Conservation (phyloP, 1,140 invertebrate species). For the Drosophila arawakana region DNA sequence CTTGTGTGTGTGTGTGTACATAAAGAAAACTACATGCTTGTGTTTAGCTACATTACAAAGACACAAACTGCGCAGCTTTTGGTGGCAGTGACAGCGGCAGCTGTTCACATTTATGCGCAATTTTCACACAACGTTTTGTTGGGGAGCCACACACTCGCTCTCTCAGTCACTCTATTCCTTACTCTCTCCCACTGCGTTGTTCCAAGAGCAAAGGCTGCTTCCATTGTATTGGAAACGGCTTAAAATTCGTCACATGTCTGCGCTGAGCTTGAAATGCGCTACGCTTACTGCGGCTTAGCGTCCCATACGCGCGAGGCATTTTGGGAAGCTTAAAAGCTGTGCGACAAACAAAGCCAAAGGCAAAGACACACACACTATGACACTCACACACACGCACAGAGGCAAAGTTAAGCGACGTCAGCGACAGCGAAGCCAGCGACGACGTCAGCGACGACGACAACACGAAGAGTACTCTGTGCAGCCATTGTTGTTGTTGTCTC, state of each 20-base stretch:
- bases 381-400: no score
- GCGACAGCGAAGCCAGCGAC: not conserved
- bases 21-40: conserved; percentile 29
- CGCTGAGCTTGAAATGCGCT: not conserved
- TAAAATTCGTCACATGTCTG: conserved; percentile 23
- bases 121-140: conserved; percentile 45
- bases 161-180: no score
- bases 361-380: not conserved
- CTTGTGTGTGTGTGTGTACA: conserved; percentile 4
- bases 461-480: conserved; percentile 34
- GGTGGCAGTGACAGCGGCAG: not conserved
- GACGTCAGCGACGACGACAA: conserved; percentile 1
- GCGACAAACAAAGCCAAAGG: conserved; percentile 11
- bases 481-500: conserved; percentile 49
- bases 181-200: not conserved
- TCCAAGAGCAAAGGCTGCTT: conserved; percentile 24
- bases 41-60: conserved; percentile 43
- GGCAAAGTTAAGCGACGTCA: not conserved
- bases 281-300: conserved; percentile 23
- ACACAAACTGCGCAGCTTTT: conserved; percentile 61
- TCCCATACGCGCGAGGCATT: conserved; percentile 29
- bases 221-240: conserved; percentile 26
- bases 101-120: conserved; percentile 32
- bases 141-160: conserved; percentile 1
- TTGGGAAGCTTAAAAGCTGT: conserved; percentile 47